Evolutionary conservation across 2,113 vertebrate genomes (phyloP), one percentile per base, ranked within the genome.

Genomic region (Motacilla tschutschensis): DNA sequence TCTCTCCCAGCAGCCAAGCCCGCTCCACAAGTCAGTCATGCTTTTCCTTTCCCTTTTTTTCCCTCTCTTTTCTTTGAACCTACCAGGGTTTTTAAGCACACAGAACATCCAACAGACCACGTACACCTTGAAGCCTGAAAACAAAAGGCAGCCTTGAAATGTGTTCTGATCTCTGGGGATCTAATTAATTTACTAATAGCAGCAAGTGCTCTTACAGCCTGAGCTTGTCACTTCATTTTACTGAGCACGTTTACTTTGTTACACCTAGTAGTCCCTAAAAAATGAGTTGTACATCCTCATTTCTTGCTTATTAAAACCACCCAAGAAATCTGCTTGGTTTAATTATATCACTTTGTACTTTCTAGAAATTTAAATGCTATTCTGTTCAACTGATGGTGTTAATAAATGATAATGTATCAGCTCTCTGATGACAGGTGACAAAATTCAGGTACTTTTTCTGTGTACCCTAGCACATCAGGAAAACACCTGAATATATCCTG

Each of bases 101-200:
- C 18, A 57, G 47, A 83, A 53, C 79, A 91, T 92, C 60, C 86
- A 91, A 77, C 20, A 88, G 33, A n/a, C 54, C 57, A 77, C 5
- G 0, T 43, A 81, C 57, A 90, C 87, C 88, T 92, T 92, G 90
- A 90, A 94, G 75, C 46, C 79, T 88, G 88, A 76, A 92, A 91
- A 84, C 63, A 75, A 91, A 92, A 84, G 87, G 48, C 29, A 91
- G 53, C 71, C 60, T 90, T 91, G 83, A 92, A 92, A 92, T 82
- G 18, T 73, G 60, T 93, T 90, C 71, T 66, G 47, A 64, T 94
- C 92, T 87, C 93, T 71, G 57, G 94, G 85, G 90, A 92, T 84
- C 92, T 95, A 94, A 95, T 94, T 94, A 94, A 84, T 95, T 86
- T 92, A 82, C 83, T 92, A 80, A 84, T 93, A 88, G 83, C 84